These are phyloP conservation scores for Tryphoninae sp. DNA, from an alignment of 2,888 invertebrate species.

Conservation along the genomic window DNA sequence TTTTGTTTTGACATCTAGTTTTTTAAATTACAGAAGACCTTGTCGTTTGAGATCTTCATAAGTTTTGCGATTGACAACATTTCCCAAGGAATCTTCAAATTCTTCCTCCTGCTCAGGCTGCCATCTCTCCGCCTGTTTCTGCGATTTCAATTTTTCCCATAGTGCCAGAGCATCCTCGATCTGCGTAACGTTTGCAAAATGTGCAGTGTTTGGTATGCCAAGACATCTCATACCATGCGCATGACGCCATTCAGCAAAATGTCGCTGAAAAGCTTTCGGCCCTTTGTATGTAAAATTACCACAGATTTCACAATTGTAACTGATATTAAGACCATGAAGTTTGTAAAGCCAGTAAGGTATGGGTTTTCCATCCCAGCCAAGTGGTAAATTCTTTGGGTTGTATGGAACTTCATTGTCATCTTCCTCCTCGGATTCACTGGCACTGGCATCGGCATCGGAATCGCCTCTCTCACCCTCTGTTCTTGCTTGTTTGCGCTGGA, in stretches of 20 bases:
- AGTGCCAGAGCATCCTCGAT: constrained; percentile 98
- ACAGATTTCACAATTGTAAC: constrained; percentile 99
- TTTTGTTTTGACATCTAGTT: constrained; percentile 2
- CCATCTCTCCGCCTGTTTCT: constrained; percentile 97
- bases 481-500: constrained; percentile 98
- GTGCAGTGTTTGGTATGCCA: constrained; percentile 99
- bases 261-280: constrained; percentile 99
- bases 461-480: constrained; percentile 96
- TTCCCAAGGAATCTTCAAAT: constrained; percentile 98
- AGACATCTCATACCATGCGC: constrained; percentile 98
- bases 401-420: constrained; percentile 98
- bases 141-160: constrained; percentile 98
- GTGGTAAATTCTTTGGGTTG: constrained; percentile 99
- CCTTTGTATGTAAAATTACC: constrained; percentile 99
- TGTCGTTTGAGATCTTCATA: constrained; percentile 99
- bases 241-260: constrained; percentile 97
- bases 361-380: constrained; percentile 99
- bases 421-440: constrained; percentile 90
- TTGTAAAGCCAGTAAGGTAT: constrained; percentile 99
- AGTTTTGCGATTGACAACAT: constrained; percentile 99
- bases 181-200: constrained; percentile 99
- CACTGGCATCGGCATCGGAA: constrained; percentile 94
- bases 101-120: constrained; percentile 99
- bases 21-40: constrained; percentile 89
- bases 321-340: constrained; percentile 98